Conservation (phyloP, 1,140 invertebrate genomes). For the Danaus plexippus region DNA sequence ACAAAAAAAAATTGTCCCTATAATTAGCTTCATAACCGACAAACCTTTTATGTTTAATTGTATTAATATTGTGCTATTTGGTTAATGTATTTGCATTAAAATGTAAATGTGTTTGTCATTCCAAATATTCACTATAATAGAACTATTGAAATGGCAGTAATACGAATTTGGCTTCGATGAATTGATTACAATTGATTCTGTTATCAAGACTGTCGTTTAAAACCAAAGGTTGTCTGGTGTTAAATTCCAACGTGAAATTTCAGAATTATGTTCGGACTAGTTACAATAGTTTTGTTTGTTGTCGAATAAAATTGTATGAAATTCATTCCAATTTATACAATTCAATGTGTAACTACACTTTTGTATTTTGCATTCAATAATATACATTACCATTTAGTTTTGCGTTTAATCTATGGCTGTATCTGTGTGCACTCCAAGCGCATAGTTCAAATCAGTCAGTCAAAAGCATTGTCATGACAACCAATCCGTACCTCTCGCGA, state of each 20-base stretch:
- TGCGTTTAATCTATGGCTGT: background rate
- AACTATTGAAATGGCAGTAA: background rate
- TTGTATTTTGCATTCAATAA: constrained; percentile 13
- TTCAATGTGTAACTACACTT: constrained; percentile 9
- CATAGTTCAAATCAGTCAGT: background rate
- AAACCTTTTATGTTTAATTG: background rate
- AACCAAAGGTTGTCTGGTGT: constrained; percentile 13
- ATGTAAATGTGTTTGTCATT: constrained; percentile 2
- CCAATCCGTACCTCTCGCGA: too few relatives aligned
- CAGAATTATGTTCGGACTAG: constrained; percentile 19
- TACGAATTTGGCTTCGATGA: background rate
- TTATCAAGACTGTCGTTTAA: constrained; percentile 17
- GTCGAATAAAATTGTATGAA: constrained; percentile 15
- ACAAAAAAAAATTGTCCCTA: constrained; percentile 11
- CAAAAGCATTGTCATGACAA: background rate
- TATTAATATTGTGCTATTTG: background rate
- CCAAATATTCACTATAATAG: constrained; percentile 5
- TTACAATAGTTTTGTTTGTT: constrained; percentile 11
- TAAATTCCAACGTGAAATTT: constrained; percentile 21
- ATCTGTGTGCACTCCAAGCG: background rate
- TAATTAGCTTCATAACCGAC: constrained; percentile 1
- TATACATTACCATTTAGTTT: constrained; percentile 16
- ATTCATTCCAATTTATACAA: constrained; percentile 11
- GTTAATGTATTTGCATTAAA: too few relatives aligned
- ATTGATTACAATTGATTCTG: constrained; percentile 14